Evolutionary conservation across 1,140 invertebrate genomes (phyloP).

Genomic region (Drosophila sp.): DNA sequence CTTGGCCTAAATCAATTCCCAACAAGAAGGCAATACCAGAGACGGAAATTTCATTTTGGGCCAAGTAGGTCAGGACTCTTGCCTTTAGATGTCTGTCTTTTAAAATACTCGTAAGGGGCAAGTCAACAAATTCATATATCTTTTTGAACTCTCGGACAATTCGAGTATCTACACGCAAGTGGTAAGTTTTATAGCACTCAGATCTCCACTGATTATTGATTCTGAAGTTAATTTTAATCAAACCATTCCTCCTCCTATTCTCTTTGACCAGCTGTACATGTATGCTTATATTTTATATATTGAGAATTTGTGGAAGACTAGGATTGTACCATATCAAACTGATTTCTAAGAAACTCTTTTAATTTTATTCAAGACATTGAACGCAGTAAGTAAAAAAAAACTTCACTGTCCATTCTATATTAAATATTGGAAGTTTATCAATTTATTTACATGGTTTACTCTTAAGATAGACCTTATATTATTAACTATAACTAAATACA

Average conservation of each 20-base stretch:
- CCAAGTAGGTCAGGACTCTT: conserved; percentile 20
- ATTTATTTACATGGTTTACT: conserved; percentile 21
- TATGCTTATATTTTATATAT: conserved; percentile 36
- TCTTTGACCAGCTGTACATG: conserved; percentile 16
- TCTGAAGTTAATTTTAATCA: not conserved
- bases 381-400: conserved; percentile 22
- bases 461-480: conserved; percentile 13
- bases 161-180: conserved; percentile 21
- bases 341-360: not conserved
- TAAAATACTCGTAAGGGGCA: conserved; percentile 26
- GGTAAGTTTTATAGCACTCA: conserved; percentile 38
- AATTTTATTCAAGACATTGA: conserved; percentile 13
- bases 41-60: conserved; percentile 2
- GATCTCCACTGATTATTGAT: not conserved
- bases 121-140: conserved; percentile 51
- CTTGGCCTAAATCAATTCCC: not conserved
- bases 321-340: conserved; percentile 16
- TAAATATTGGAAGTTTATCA: not conserved
- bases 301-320: conserved; percentile 15
- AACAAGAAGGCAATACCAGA: not conserved
- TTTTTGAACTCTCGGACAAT: conserved; percentile 50
- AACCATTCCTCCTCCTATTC: not conserved
- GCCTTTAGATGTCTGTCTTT: conserved; percentile 55
- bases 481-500: conserved; percentile 33
- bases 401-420: not conserved